Conservation (phyloP, 2,113 vertebrate genomes). For the Chionodraco myersi region DNA sequence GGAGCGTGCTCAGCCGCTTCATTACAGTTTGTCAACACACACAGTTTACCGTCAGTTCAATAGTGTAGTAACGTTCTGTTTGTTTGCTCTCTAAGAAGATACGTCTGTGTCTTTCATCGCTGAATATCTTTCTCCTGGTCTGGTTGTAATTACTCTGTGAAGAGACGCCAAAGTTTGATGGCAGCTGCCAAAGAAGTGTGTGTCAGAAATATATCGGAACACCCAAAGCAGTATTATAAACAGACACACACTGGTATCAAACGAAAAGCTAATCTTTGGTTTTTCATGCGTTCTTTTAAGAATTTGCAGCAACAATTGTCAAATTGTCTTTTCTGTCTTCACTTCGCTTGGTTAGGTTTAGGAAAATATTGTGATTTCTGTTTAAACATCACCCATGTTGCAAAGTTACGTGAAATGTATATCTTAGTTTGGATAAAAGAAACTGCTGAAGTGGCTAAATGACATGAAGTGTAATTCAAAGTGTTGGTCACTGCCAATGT, state of each 20-base stretch:
- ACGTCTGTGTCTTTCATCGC: conserved; percentile 44
- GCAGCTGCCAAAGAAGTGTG: conserved; percentile 35
- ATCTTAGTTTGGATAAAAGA: too few species aligned
- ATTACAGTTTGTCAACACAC: conserved; percentile 25
- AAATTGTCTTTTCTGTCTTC: too few species aligned
- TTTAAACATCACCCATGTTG: too few species aligned
- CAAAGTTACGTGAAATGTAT: too few species aligned
- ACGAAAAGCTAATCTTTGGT: too few species aligned
- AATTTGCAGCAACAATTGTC: too few species aligned
- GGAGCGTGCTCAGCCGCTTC: conserved; percentile 24
- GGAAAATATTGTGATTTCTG: too few species aligned
- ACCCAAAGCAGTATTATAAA: neutral
- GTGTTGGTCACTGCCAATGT: too few species aligned
- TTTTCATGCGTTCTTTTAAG: too few species aligned
- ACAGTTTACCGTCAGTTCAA: conserved; percentile 24
- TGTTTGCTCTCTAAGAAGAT: conserved; percentile 65
- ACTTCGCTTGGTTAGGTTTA: too few species aligned
- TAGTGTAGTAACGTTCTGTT: conserved; percentile 31
- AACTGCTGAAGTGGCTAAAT: too few species aligned
- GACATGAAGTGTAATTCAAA: too few species aligned
- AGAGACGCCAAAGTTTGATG: conserved; percentile 44
- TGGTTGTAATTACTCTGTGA: conserved; percentile 62
- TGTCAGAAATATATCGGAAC: conserved; percentile 43
- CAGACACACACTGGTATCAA: neutral
- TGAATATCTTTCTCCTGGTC: conserved; percentile 8